Evolutionary conservation across 1,140 invertebrate species (phyloP), one percentile per base, ranked within the genome.

Genomic region (Meloidogyne exigua): DNA sequence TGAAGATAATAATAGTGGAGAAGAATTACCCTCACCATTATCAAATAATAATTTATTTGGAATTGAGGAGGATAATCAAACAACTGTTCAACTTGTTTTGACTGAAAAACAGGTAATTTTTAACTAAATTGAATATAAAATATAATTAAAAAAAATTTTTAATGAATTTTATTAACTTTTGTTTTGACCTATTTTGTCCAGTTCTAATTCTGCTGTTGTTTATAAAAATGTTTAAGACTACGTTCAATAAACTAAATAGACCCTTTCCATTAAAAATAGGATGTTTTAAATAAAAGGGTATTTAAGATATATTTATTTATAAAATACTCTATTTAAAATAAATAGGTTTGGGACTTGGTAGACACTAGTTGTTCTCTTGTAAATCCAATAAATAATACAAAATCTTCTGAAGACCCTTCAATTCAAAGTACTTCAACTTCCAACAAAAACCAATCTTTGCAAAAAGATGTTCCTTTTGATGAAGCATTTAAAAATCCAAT

Each of bases 401-500:
- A 57, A n/a, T 21, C 28, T 32, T 32, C 18, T n/a, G 49, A 9
- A 10, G 13, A 44, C 18, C 2, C 7, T 57, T 42, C 66, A 32
- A 7, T 7, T 10, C 66, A 0, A 18, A 28, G 9, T n/a, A 13
- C 18, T 26, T 42, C 66, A 9, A 39, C 36, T 39, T 4, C 36
- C 10, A 10, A 7, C 5, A 36, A 32, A 9, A 25, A 25, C 21
- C 28, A 68, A 42, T 39, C 28, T 3, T 18, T 21, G n/a, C 28
- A 68, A 32, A 23, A 36, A 32, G 39, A 68, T 42, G 21, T 76
- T 23, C 28, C 74, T 13, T 76, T 77, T 42, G 74, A 77, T 18
- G 23, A 26, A 21, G 74, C 26, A 28, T 76, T 57, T 57, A 25
- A 77, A 15, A 76, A 77, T 66, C 76, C 76, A 3, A 68, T 49